These are phyloP conservation scores for Amazona guildingii DNA, from an alignment of 2,113 vertebrate species.

Conservation along the genomic window DNA sequence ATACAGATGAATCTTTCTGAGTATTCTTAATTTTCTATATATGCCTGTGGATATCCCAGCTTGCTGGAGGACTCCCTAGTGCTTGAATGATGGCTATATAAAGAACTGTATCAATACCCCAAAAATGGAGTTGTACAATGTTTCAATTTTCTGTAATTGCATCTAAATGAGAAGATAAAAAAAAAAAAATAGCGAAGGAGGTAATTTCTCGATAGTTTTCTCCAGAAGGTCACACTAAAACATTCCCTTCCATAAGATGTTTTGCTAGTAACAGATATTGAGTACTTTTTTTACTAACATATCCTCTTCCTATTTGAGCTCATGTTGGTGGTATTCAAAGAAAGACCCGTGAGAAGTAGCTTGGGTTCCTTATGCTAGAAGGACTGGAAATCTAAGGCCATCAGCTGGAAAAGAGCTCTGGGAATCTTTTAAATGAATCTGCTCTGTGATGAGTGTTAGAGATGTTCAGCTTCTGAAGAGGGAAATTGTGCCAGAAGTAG, in stretches of 20 bases:
- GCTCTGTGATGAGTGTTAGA: background rate
- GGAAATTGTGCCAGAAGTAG: background rate
- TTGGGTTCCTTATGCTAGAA: background rate
- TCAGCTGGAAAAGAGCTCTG: background rate
- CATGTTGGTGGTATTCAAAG: background rate
- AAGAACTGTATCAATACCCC: background rate
- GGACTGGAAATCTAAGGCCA: background rate
- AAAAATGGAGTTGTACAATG: background rate
- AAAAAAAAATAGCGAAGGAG: background rate
- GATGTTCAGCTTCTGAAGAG: background rate
- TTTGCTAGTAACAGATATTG: background rate
- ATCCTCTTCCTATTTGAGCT: background rate
- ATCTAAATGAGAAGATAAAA: background rate
- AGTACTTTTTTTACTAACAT: background rate
- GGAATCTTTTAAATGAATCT: background rate
- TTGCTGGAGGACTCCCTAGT: background rate
- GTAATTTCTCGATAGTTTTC: background rate
- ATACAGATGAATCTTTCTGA: background rate
- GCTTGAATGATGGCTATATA: background rate
- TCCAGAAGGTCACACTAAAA: background rate
- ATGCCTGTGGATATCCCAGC: background rate
- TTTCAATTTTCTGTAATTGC: background rate
- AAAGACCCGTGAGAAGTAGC: background rate
- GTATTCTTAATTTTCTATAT: background rate
- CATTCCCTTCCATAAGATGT: background rate